phyloP scores from a whole-genome alignment of 2,113 vertebrate species.

The Clarias gariepinus region DNA sequence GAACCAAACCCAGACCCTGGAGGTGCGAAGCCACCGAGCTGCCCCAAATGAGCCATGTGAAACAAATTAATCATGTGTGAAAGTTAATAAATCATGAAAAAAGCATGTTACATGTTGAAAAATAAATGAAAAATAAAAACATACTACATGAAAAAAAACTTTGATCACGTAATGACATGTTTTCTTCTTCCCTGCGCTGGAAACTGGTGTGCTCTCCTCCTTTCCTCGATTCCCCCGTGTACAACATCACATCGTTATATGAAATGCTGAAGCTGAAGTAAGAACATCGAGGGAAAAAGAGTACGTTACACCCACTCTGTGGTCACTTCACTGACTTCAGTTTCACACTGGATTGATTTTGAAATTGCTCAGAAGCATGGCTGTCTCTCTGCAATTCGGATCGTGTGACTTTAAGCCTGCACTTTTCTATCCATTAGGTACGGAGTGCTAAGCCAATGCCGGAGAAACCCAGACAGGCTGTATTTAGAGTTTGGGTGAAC shows the following conservation, averaged over 20 bases:
- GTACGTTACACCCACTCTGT: not conserved
- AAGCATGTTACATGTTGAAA: too few species aligned
- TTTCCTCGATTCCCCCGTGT: not conserved
- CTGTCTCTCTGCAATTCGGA: not conserved
- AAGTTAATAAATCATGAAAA: too few species aligned
- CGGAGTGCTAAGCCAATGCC: not conserved
- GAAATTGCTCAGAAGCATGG: constrained; percentile 19
- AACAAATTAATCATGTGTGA: too few species aligned
- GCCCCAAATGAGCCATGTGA: too few species aligned
- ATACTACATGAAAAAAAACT: not conserved
- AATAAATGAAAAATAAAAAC: not conserved
- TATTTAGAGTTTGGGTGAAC: not conserved
- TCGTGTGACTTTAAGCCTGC: constrained; percentile 2
- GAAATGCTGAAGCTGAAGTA: not conserved
- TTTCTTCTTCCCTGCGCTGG: not conserved
- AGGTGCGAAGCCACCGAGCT: too few species aligned
- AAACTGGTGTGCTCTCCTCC: not conserved
- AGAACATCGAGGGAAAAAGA: not conserved
- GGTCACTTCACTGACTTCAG: constrained; percentile 26
- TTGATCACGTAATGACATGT: too few species aligned
- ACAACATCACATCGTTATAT: not conserved
- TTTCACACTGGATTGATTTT: constrained; percentile 22
- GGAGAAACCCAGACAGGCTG: not conserved
- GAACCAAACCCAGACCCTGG: too few species aligned
- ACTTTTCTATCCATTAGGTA: constrained; percentile 25